Base-by-base conservation (phyloP, 64 coral and sea anemone species). In the Montipora efflorescens region DNA sequence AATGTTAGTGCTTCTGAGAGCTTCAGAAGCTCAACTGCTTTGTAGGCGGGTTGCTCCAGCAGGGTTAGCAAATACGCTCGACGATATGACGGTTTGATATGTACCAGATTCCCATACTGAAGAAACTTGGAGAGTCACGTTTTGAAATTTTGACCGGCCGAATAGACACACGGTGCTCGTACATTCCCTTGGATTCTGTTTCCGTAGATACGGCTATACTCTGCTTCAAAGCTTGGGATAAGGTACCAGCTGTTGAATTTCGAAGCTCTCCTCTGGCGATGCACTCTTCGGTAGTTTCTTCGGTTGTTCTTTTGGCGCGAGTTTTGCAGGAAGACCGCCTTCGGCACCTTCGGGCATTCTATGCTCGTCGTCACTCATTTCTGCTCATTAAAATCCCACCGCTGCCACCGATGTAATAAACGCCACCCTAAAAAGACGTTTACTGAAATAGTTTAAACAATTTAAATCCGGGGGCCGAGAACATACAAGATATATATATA, bases 21-120 rank as follows among this genome's bases (percentile, higher is more conserved):
- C 22, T 71, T 78, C 47, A 93, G 76, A 2, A 88, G 83, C 48
- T 88, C 74, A 45, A 89, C 87, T 5, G 86, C 92, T 89, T 64
- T 89, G 78, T 71, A 94, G 5, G 92, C 87, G 44, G 66, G 87
- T 80, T 89, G 87, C 72, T 94, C 92, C 28, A 94, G 16, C 67
- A 59, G 28, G 22, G 45, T 94, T 4, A 94, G 85, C 46, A 94
- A 80, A 89, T 82, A 89, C 19, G 92, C 87, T 75, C 52, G 57
- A 55, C 78, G 59, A 52, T 88, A 66, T 48, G 47, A 68, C n/a
- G 75, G 53, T 25, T 69, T 69, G 78, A 83, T 82, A 57, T 82
- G 76, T 64, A 89, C 77, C 1, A 82, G 52, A 59, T 76, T 61
- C 55, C 66, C 92, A 89, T 89, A 94, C 88, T 94, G 78, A 45